Evolutionary conservation across 1,140 invertebrate species (phyloP).

Genomic region (Macrotrachela quadricornifera): DNA sequence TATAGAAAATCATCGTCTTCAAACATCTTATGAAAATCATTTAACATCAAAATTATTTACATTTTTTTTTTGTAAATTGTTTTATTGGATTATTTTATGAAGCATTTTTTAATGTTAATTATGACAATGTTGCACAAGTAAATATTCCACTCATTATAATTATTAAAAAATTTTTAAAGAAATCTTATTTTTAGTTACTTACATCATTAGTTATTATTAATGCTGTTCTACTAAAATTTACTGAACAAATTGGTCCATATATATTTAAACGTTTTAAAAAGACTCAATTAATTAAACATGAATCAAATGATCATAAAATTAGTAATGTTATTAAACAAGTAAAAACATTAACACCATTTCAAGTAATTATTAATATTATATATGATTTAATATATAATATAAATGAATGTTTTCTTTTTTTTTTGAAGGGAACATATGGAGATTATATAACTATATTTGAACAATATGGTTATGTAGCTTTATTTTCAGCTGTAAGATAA

Average conservation of each 20-base stretch:
- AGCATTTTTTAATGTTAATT: not conserved
- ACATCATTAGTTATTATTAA: not conserved
- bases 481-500: conserved; percentile 94
- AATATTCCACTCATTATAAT: not conserved
- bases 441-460: conserved; percentile 93
- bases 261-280: not conserved
- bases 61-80: not conserved
- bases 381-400: not conserved
- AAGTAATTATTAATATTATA: not conserved
- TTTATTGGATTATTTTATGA: not conserved
- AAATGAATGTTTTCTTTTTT: not conserved
- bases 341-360: not conserved
- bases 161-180: not conserved
- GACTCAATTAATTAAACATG: not conserved
- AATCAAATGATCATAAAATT: not conserved
- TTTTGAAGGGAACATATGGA: conserved; percentile 61
- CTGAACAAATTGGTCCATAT: not conserved
- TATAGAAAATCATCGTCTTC: conserved; percentile 54
- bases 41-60: conserved; percentile 54
- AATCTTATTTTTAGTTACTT: not conserved
- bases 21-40: conserved; percentile 52
- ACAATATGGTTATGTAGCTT: conserved; percentile 53
- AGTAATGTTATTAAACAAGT: not conserved
- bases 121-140: not conserved
- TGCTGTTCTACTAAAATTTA: not conserved